phyloP scores from a whole-genome alignment of 2,797 vertebrate species.

The Fistularia tabacaria region DNA sequence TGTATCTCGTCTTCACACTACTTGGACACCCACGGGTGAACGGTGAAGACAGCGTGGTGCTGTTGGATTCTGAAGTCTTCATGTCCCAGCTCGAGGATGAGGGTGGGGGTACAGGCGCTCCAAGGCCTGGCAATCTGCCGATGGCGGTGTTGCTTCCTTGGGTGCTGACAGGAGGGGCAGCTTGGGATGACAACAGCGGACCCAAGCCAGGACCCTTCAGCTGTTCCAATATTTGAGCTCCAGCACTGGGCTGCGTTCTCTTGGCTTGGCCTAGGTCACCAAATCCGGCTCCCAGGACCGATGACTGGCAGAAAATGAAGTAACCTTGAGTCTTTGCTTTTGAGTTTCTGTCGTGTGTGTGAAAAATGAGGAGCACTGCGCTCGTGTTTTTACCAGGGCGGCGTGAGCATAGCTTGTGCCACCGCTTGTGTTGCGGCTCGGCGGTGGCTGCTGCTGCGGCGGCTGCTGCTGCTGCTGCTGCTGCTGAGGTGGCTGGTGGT shows the following conservation, averaged over 20 bases:
- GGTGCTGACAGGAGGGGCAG: slow-evolving; percentile 58
- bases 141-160: slow-evolving; percentile 66
- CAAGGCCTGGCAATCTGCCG: slow-evolving; percentile 62
- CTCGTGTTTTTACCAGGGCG: slow-evolving; percentile 81
- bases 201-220: slow-evolving; percentile 85
- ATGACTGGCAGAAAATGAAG: slow-evolving; percentile 73
- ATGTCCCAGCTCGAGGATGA: slow-evolving; percentile 85
- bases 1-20: neutral
- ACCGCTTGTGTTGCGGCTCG: slow-evolving; percentile 67
- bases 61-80: slow-evolving; percentile 78
- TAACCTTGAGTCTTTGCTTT: slow-evolving; percentile 1
- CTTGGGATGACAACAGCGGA: slow-evolving; percentile 79
- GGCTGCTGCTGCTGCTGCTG: slow-evolving; percentile 56
- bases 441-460: slow-evolving; percentile 49
- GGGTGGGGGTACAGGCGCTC: slow-evolving; percentile 55
- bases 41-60: slow-evolving; percentile 78
- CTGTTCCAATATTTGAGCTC: slow-evolving; percentile 88
- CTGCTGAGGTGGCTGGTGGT: slow-evolving; percentile 63
- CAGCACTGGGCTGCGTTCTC: slow-evolving; percentile 75
- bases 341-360: neutral
- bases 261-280: slow-evolving; percentile 87
- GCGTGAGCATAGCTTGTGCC: slow-evolving; percentile 84
- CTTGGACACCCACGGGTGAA: slow-evolving; percentile 80
- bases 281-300: slow-evolving; percentile 90
- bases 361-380: neutral